Conservation (phyloP, 1,140 invertebrate species). For the Coenobita brevimanus region DNA sequence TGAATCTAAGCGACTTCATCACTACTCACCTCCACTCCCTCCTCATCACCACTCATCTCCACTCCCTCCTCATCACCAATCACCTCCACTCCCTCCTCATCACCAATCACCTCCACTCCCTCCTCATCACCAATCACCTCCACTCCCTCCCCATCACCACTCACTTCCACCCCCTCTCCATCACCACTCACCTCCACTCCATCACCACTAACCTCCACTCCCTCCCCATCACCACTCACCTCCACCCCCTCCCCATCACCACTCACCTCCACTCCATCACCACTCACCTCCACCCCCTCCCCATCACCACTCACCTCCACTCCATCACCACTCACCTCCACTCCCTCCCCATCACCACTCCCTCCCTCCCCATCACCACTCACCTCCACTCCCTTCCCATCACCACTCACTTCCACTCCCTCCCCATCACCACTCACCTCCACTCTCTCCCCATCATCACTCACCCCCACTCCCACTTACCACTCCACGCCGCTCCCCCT, state of each 20-base stretch:
- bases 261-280: not conserved
- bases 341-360: not conserved
- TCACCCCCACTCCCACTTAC: not conserved
- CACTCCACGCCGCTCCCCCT: not conserved
- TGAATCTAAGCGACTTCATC: too few species aligned
- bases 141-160: too few species aligned
- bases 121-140: too few species aligned
- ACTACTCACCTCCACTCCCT: too few species aligned
- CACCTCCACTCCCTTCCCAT: not conserved
- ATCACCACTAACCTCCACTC: too few species aligned
- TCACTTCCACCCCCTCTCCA: constrained; percentile 1
- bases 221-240: too few species aligned
- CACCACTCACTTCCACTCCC: too few species aligned
- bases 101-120: too few species aligned
- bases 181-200: too few species aligned
- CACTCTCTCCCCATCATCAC: not conserved
- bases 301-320: not conserved
- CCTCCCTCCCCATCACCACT: not conserved
- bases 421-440: not conserved
- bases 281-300: not conserved
- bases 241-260: too few species aligned
- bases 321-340: not conserved
- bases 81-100: too few species aligned
- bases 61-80: not conserved
- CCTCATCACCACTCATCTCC: not conserved